Conservation (phyloP, 2,888 invertebrate genomes). For the Scaptomyza cyrtandrae region DNA sequence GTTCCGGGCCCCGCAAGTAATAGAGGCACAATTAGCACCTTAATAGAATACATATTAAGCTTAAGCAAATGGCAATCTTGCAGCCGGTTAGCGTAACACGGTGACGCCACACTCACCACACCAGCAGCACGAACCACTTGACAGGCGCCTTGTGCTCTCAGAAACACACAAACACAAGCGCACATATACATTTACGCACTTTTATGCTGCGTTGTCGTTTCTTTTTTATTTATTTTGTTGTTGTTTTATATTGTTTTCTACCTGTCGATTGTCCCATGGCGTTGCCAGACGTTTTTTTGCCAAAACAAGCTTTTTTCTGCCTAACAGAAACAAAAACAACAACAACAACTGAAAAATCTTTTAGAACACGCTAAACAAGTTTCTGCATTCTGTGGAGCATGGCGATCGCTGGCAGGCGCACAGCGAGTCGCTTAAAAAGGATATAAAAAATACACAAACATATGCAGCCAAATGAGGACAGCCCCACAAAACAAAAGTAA, state of each 20-base stretch:
- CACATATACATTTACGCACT: conserved; percentile 41
- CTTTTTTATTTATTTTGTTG: conserved; percentile 16
- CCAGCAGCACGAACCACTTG: conserved; percentile 48
- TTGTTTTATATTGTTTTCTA: conserved; percentile 50
- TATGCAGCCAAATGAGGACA: conserved; percentile 48
- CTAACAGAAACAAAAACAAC: conserved; percentile 30
- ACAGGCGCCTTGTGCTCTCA: conserved; percentile 35
- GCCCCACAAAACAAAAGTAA: conserved; percentile 29
- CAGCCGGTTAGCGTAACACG: conserved; percentile 47
- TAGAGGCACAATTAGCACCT: conserved; percentile 71
- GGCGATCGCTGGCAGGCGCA: conserved; percentile 29
- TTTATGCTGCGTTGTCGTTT: conserved; percentile 49
- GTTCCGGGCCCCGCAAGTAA: conserved; percentile 25
- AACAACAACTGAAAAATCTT: conserved; percentile 54
- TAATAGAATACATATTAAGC: conserved; percentile 74
- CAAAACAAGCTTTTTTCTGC: conserved; percentile 71
- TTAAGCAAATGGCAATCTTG: conserved; percentile 43
- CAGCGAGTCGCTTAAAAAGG: conserved; percentile 65
- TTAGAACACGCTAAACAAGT: conserved; percentile 78
- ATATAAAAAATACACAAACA: conserved; percentile 47
- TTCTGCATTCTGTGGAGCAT: conserved; percentile 58
- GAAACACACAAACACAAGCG: conserved; percentile 4
- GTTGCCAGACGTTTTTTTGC: conserved; percentile 58
- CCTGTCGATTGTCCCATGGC: conserved; percentile 69
- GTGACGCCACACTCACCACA: conserved; percentile 61